Evolutionary conservation across 2,113 vertebrate species (phyloP).

Genomic region (Rhinichthys klamathensis): DNA sequence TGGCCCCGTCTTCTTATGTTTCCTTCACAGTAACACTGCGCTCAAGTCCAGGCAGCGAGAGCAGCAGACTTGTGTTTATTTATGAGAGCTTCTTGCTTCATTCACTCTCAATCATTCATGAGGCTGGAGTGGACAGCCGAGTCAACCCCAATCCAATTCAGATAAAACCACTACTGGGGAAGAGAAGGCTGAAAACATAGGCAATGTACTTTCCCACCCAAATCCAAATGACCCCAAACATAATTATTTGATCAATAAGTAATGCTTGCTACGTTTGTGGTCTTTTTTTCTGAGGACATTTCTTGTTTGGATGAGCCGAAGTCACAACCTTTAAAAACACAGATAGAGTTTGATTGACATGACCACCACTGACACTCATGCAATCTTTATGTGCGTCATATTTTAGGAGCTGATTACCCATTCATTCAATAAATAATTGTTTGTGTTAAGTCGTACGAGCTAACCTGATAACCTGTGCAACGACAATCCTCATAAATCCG

Average conservation of each 20-base stretch:
- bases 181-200: conserved; percentile 26
- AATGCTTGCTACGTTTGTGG: not conserved
- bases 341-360: conserved; percentile 46
- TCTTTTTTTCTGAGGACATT: not conserved
- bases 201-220: conserved; percentile 24
- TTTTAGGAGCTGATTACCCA: conserved; percentile 58
- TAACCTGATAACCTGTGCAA: conserved; percentile 60
- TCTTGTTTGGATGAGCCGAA: not conserved
- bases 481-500: conserved; percentile 55
- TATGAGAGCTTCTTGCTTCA: conserved; percentile 75
- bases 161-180: conserved; percentile 49
- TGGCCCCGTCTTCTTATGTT: conserved; percentile 63
- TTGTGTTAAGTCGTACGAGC: conserved; percentile 46
- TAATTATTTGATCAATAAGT: conserved; percentile 47
- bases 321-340: conserved; percentile 33
- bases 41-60: conserved; percentile 65
- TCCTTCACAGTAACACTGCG: conserved; percentile 60
- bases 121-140: conserved; percentile 69
- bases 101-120: conserved; percentile 79
- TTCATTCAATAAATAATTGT: conserved; percentile 57
- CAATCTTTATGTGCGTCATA: conserved; percentile 55
- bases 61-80: conserved; percentile 77
- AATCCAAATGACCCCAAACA: conserved; percentile 30
- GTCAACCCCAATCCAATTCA: conserved; percentile 69
- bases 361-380: conserved; percentile 41